phyloP scores from a whole-genome alignment of 1,140 invertebrate species.

The Oedothorax gibbosus region DNA sequence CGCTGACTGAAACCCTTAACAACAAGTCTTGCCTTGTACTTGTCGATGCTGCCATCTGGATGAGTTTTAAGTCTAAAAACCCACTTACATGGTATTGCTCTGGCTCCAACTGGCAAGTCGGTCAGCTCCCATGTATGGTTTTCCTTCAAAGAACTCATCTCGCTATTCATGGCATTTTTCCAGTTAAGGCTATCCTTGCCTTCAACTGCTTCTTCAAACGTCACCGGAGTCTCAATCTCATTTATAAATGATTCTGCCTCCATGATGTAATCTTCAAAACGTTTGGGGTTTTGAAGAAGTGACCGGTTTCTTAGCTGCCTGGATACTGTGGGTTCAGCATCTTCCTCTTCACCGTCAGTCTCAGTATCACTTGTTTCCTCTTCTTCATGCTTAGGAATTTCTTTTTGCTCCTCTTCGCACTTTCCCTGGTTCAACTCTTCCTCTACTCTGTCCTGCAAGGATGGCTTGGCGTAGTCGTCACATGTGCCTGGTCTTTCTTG shows the following conservation, averaged over 20 bases:
- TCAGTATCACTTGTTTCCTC: neutral
- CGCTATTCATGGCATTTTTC: too few species aligned
- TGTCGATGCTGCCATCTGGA: too few species aligned
- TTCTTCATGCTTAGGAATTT: neutral
- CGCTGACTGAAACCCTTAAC: too few species aligned
- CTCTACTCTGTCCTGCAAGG: neutral
- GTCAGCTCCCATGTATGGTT: too few species aligned
- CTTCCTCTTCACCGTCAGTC: neutral
- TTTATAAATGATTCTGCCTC: neutral
- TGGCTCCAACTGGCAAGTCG: too few species aligned
- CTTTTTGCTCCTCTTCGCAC: neutral
- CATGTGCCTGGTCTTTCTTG: slow-evolving; percentile 10
- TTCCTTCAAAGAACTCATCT: too few species aligned
- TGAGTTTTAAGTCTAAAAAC: too few species aligned
- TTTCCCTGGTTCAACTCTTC: slow-evolving; percentile 1
- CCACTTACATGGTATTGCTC: too few species aligned
- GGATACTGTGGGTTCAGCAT: neutral
- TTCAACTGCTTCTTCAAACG: neutral
- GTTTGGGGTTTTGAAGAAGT: neutral
- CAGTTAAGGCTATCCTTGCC: neutral
- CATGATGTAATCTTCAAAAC: slow-evolving; percentile 27
- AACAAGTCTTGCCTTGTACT: too few species aligned
- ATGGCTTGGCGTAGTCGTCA: neutral
- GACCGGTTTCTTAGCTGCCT: neutral
- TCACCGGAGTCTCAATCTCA: neutral